A percentile compares a stretch with the other conserved stretches of the same genome.
Conservation (phyloP, 2,888 invertebrate genomes). For the Tuberolachnus salignus region DNA sequence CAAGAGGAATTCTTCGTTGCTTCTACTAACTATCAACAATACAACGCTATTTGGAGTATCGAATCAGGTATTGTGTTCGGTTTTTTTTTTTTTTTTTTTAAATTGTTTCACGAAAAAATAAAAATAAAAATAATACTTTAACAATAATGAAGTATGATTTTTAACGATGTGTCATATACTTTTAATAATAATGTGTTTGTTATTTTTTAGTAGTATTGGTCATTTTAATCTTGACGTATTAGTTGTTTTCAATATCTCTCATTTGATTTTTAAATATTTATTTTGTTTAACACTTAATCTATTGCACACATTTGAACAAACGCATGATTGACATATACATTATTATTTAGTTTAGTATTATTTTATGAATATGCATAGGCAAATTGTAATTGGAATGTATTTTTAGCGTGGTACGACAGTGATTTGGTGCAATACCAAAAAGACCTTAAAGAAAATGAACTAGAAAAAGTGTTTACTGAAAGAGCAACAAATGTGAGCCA, state of each 20-base stretch:
- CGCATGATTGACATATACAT: background rate
- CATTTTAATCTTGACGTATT: background rate
- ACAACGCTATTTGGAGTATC: constrained; percentile 34
- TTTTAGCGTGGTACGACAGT: constrained; percentile 87
- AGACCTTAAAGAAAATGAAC: constrained; percentile 80
- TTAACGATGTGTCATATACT: background rate
- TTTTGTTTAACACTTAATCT: background rate
- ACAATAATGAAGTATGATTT: background rate
- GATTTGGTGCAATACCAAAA: constrained; percentile 84
- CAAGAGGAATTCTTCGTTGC: constrained; percentile 51
- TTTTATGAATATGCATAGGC: background rate
- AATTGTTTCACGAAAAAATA: background rate
- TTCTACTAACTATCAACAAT: constrained; percentile 48
- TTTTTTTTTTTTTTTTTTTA: background rate
- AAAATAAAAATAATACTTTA: background rate
- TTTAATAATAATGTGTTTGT: too few relatives aligned
- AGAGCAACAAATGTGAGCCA: constrained; percentile 74
- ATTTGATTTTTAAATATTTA: background rate
- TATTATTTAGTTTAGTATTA: constrained; percentile 29
- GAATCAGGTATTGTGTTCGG: constrained; percentile 44
- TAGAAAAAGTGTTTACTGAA: constrained; percentile 87
- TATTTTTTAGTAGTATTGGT: background rate
- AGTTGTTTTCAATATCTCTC: background rate
- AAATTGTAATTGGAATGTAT: constrained; percentile 25
- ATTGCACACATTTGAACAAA: background rate